Conservation (phyloP, 2,888 invertebrate genomes). For the Tineola bisselliella region DNA sequence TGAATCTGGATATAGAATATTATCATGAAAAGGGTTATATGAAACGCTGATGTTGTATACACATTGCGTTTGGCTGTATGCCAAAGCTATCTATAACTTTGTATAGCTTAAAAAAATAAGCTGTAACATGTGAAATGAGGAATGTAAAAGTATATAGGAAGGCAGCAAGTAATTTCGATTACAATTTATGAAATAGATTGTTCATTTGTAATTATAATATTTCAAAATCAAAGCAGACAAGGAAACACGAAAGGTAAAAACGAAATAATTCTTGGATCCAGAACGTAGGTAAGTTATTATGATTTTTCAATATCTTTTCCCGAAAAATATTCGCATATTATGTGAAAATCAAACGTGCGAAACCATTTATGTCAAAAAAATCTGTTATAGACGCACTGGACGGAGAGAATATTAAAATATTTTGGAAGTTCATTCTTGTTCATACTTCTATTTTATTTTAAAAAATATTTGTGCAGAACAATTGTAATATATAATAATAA, state of each 20-base stretch:
- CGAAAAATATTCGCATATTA: background rate
- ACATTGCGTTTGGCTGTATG: background rate
- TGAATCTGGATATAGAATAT: background rate
- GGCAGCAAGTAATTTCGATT: too few relatives aligned
- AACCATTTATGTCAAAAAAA: background rate
- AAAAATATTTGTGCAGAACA: background rate
- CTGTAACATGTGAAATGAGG: background rate
- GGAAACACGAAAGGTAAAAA: too few relatives aligned
- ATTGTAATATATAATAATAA: too few relatives aligned
- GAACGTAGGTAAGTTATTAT: background rate
- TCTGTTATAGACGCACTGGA: background rate
- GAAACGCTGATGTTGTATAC: background rate
- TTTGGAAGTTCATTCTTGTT: too few relatives aligned
- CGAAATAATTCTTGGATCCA: too few relatives aligned
- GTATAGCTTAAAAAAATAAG: background rate
- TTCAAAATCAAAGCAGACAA: too few relatives aligned
- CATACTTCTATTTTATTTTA: too few relatives aligned
- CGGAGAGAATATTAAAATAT: background rate
- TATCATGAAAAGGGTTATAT: constrained; percentile 6
- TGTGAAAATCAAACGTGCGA: background rate
- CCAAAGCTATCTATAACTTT: background rate
- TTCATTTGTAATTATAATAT: too few relatives aligned
- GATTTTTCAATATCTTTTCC: background rate
- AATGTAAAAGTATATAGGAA: too few relatives aligned
- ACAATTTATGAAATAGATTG: too few relatives aligned